phyloP scores from a whole-genome alignment of 1,140 invertebrate genomes.

The Atta colombica region DNA sequence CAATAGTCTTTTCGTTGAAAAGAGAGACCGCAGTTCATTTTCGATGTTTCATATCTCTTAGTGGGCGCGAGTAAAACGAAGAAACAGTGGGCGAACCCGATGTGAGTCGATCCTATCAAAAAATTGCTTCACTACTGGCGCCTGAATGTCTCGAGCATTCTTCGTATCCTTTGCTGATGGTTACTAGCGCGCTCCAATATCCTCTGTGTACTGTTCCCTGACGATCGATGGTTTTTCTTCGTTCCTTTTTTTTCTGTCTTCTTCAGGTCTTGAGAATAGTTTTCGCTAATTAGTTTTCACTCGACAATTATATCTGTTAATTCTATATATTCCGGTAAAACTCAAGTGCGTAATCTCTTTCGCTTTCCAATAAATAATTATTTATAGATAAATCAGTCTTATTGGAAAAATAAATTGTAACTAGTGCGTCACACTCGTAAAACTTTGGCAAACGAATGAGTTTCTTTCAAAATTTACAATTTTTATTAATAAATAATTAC shows the following conservation, averaged over 20 bases:
- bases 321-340: background rate
- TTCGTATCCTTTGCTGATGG: conserved; percentile 9
- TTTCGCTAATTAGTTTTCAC: conserved; percentile 40
- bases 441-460: background rate
- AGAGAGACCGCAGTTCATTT: conserved; percentile 67
- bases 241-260: background rate
- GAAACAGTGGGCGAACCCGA: conserved; percentile 69
- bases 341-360: background rate
- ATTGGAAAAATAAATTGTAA: background rate
- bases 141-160: conserved; percentile 70
- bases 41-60: conserved; percentile 68
- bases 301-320: conserved; percentile 29
- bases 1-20: conserved; percentile 62
- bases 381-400: background rate
- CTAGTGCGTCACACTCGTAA: background rate
- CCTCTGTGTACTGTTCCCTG: conserved; percentile 30
- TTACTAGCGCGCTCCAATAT: conserved; percentile 64
- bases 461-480: background rate
- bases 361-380: background rate
- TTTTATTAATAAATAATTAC: conserved; percentile 13
- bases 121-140: conserved; percentile 80
- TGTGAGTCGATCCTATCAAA: conserved; percentile 78
- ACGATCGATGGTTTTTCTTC: conserved; percentile 46
- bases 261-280: conserved; percentile 1
- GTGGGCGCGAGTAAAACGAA: conserved; percentile 61